phyloP scores from a whole-genome alignment of 2,797 vertebrate species.

The Sebastolobus altivelis region DNA sequence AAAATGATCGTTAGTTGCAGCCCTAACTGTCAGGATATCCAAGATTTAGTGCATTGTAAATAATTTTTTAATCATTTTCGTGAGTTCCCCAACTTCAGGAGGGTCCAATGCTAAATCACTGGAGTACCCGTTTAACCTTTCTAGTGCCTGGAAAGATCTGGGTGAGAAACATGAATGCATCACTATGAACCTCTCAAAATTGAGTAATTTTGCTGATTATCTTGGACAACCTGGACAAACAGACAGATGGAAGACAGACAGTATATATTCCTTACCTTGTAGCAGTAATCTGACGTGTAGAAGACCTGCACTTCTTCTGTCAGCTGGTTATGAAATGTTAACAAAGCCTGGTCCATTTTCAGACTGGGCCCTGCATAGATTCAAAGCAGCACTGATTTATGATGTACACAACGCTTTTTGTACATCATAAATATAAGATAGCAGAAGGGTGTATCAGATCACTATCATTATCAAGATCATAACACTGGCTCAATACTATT shows the following conservation, averaged over 20 bases:
- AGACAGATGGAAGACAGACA: neutral
- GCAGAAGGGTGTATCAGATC: conserved; percentile 23
- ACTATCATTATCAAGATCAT: conserved; percentile 8
- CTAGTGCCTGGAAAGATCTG: neutral
- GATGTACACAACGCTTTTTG: conserved; percentile 11
- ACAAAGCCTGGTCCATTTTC: conserved; percentile 85
- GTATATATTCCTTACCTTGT: conserved; percentile 71
- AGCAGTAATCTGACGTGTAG: conserved; percentile 79
- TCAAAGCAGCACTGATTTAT: conserved; percentile 43
- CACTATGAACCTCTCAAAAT: neutral
- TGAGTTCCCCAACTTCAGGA: neutral
- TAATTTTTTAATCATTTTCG: neutral
- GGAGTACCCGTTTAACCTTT: neutral
- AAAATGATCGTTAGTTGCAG: too few relatives aligned
- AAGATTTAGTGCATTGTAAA: neutral
- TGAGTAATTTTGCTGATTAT: neutral
- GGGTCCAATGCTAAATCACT: neutral
- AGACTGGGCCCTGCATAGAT: conserved; percentile 66
- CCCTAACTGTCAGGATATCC: neutral
- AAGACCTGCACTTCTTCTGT: conserved; percentile 69
- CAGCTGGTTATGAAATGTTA: conserved; percentile 83
- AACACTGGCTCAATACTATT: conserved; percentile 12
- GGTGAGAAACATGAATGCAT: neutral
- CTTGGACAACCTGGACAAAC: neutral
- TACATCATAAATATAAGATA: conserved; percentile 50